Evolutionary conservation across 2,888 invertebrate species (phyloP).

Genomic region (Volucella bombylans): DNA sequence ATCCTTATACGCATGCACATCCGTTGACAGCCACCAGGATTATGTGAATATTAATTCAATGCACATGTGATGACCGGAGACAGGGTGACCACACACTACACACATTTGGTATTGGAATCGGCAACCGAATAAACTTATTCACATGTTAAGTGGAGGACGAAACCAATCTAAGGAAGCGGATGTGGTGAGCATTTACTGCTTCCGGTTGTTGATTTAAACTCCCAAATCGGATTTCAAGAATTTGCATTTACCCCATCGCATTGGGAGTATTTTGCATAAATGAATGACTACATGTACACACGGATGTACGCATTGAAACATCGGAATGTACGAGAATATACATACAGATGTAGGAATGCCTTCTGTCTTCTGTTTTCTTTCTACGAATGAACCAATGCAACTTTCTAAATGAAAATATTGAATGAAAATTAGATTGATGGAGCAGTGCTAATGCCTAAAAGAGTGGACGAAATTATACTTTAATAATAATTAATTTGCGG

Average conservation of each 20-base stretch:
- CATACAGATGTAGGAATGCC: no score
- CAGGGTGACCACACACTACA: conserved; percentile 35
- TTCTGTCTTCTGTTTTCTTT: background rate
- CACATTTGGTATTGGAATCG: conserved; percentile 50
- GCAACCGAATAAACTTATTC: conserved; percentile 61
- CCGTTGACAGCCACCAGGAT: conserved; percentile 33
- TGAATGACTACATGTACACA: conserved; percentile 39
- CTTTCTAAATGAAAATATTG: background rate
- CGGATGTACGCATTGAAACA: background rate
- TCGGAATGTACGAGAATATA: no score
- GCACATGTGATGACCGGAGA: conserved; percentile 60
- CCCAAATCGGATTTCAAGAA: conserved; percentile 72
- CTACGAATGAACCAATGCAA: conserved; percentile 60
- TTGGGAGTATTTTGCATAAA: conserved; percentile 65
- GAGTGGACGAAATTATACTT: no score
- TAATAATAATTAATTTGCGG: no score
- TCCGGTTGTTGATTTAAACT: conserved; percentile 73
- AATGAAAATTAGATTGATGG: no score
- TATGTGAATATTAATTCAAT: conserved; percentile 52
- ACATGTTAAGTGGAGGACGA: conserved; percentile 39
- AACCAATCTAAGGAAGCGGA: conserved; percentile 60
- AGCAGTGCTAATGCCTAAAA: no score
- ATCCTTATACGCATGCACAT: conserved; percentile 19
- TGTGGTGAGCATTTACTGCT: conserved; percentile 69
- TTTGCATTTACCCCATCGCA: conserved; percentile 62